Evolutionary conservation across 2,888 invertebrate genomes (phyloP), one percentile per base, ranked within the genome.

Genomic region (Drosophila phalerata): DNA sequence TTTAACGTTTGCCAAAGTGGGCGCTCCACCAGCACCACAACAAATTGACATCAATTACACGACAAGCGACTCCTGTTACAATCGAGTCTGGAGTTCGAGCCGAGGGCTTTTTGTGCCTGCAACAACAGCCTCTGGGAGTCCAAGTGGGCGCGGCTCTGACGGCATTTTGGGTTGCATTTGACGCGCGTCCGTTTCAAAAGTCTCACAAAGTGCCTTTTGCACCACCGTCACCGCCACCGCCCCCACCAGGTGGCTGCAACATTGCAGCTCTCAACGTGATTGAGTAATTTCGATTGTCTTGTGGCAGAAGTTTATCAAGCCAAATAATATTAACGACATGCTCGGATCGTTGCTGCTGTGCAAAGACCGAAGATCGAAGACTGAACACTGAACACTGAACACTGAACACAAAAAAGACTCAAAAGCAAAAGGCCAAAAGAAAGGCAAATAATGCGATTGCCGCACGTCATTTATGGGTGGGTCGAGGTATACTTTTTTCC

Each of bases 401-500:
- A 19, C 28, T 10, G 25, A 32, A 38, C 4, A 32, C 30, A n/a
- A 19, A 53, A 51, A 55, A 43, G 57, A 53, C 22, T 30, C 34
- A 28, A 42, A 42, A 61, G 47, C 40, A 57, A 64, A 61, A 48
- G 51, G 77, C 69, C 72, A 81, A 89, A 85, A 87, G 89, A 80
- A 89, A 85, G 78, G 83, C 80, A 79, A 82, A 82, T 85, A 89
- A 87, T 85, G 85, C 88, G 69, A 74, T 55, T 68, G 82, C 73
- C 61, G 88, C 89, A 85, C 85, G 89, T 85, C 89, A 85, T 85
- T 85, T 87, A 76, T 89, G 89, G 85, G 89, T 86, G 89, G 85
- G 89, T 79, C 80, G 71, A 19, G 19, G 64, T 49, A 68, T 63
- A 72, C 45, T 37, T 56, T 45, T 45, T 45, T 62, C 38, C 19